A percentile compares a stretch with the other conserved stretches of the same genome.
phyloP scores from a whole-genome alignment of 2,797 vertebrate genomes.

The Oreochromis mossambicus region DNA sequence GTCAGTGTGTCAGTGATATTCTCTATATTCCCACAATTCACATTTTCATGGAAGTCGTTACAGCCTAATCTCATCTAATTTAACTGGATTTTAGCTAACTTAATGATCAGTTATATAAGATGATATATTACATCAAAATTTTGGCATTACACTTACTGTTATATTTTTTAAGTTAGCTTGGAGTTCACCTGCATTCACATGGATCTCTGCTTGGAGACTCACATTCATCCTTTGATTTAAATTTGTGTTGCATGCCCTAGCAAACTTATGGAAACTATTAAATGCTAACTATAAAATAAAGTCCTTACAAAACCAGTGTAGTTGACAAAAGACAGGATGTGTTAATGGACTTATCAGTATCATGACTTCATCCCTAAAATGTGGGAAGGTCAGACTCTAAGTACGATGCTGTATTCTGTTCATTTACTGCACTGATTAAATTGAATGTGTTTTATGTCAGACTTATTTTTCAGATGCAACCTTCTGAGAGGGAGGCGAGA shows the following conservation, averaged over 20 bases:
- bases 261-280: background rate
- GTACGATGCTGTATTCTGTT: background rate
- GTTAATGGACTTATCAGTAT: background rate
- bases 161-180: background rate
- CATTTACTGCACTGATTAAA: background rate
- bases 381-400: background rate
- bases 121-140: background rate
- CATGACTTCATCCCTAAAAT: background rate
- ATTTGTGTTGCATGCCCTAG: background rate
- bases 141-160: background rate
- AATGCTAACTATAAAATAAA: background rate
- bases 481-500: background rate
- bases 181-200: background rate
- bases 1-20: background rate
- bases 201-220: background rate
- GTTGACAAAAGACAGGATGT: background rate
- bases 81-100: accelerated
- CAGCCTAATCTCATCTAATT: background rate
- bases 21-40: background rate
- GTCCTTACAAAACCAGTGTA: background rate
- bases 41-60: background rate
- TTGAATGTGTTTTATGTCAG: background rate
- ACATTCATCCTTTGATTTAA: background rate
- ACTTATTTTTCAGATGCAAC: background rate
- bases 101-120: background rate